Conservation (phyloP, 2,888 invertebrate species). For the Amiota minor region DNA sequence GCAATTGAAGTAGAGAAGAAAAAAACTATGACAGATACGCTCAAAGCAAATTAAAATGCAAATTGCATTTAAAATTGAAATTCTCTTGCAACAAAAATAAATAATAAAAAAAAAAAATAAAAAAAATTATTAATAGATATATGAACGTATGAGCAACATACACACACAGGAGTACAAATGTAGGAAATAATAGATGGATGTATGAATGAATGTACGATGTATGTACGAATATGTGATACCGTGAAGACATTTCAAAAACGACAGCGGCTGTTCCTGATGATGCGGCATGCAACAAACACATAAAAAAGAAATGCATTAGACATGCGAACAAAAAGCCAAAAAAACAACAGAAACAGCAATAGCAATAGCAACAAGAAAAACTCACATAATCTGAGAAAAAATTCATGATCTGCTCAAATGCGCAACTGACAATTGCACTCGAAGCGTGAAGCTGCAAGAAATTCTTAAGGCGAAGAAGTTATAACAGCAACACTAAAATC, state of each 20-base stretch:
- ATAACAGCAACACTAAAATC: constrained; percentile 14
- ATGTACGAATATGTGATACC: too few relatives aligned
- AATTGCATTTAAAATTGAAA: constrained; percentile 58
- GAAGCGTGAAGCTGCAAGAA: constrained; percentile 26
- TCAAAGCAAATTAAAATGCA: constrained; percentile 50
- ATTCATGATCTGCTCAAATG: constrained; percentile 28
- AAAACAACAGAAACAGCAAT: constrained; percentile 8
- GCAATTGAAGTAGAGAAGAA: constrained; percentile 34
- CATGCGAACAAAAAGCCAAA: constrained; percentile 8
- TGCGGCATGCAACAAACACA: not conserved
- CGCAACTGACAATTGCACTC: constrained; percentile 29
- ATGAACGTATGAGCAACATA: not conserved
- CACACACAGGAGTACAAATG: not conserved
- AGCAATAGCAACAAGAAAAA: too few relatives aligned
- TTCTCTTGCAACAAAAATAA: constrained; percentile 65
- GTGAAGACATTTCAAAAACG: too few relatives aligned
- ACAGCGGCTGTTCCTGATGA: too few relatives aligned
- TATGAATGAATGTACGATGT: too few relatives aligned
- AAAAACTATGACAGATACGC: constrained; percentile 39
- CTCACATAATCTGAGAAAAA: constrained; percentile 12
- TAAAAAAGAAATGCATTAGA: constrained; percentile 7
- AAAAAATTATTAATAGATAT: constrained; percentile 50
- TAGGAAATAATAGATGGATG: too few relatives aligned
- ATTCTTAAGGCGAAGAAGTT: constrained; percentile 12
- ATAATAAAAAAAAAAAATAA: constrained; percentile 53